Evolutionary conservation across 2,797 vertebrate species (phyloP).

Genomic region (Diplodus sargus): DNA sequence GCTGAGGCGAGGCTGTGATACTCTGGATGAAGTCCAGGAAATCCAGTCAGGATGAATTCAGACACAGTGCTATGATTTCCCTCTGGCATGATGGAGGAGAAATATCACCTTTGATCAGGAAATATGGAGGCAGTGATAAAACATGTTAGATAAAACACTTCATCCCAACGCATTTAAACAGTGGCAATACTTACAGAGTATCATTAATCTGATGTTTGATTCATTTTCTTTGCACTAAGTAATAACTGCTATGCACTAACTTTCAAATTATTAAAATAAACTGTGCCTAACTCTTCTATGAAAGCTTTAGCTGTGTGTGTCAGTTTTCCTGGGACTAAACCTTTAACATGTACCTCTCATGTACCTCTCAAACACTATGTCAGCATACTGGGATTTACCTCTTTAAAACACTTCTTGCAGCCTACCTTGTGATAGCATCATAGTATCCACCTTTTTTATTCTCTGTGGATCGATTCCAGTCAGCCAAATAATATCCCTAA

Average conservation of each 20-base stretch:
- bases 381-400: neutral
- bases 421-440: neutral
- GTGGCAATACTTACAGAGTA: no score
- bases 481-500: neutral
- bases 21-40: slow-evolving; percentile 76
- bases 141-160: neutral
- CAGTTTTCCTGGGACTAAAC: no score
- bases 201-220: no score
- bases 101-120: neutral
- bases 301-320: neutral
- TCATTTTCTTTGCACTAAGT: neutral
- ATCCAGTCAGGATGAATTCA: slow-evolving; percentile 82
- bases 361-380: slow-evolving; percentile 4
- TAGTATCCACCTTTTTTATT: neutral
- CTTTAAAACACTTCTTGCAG: slow-evolving; percentile 10
- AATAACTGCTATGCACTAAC: no score
- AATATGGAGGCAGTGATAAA: neutral
- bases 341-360: neutral
- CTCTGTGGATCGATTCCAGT: slow-evolving; percentile 5
- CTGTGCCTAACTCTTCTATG: no score
- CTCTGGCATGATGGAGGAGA: slow-evolving; percentile 50
- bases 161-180: neutral
- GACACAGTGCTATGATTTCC: slow-evolving; percentile 68
- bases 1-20: slow-evolving; percentile 62
- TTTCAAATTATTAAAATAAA: neutral